phyloP scores from a whole-genome alignment of 2,113 vertebrate genomes.

The Physeter macrocephalus region DNA sequence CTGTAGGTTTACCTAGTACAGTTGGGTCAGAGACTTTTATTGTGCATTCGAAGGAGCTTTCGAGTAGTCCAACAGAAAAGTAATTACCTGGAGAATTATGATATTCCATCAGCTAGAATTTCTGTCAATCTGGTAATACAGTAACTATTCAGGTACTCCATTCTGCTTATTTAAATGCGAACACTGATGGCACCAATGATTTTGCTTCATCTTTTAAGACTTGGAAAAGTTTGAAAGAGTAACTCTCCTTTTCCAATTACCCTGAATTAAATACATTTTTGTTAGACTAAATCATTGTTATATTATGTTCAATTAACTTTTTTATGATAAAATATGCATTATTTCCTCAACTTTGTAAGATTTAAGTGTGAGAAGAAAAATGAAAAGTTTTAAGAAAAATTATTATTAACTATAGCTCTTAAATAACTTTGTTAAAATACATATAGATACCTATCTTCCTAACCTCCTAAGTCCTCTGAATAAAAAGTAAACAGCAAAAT shows the following conservation, averaged over 20 bases:
- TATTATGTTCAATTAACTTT: not conserved
- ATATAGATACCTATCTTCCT: not conserved
- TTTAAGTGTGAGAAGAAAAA: not conserved
- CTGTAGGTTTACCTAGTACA: not conserved
- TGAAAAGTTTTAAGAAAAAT: not conserved
- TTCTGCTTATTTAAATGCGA: not conserved
- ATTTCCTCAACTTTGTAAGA: not conserved
- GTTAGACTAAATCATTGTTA: not conserved
- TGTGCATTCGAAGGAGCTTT: not conserved
- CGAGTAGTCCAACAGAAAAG: not conserved
- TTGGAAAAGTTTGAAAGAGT: not conserved
- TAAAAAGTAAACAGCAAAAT: not conserved
- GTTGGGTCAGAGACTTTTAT: not conserved
- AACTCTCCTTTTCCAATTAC: not conserved
- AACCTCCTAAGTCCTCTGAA: not conserved
- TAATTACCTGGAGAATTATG: not conserved
- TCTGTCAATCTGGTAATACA: not conserved
- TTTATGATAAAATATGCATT: not conserved
- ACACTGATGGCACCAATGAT: not conserved
- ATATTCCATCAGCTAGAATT: not conserved
- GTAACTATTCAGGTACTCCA: not conserved
- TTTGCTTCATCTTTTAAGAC: not conserved
- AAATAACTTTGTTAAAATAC: not conserved
- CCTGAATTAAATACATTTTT: not conserved
- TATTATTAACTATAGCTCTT: not conserved